These are phyloP conservation scores for Ectemnius continuus DNA, from an alignment of 2,888 invertebrate genomes.

Conservation along the genomic window DNA sequence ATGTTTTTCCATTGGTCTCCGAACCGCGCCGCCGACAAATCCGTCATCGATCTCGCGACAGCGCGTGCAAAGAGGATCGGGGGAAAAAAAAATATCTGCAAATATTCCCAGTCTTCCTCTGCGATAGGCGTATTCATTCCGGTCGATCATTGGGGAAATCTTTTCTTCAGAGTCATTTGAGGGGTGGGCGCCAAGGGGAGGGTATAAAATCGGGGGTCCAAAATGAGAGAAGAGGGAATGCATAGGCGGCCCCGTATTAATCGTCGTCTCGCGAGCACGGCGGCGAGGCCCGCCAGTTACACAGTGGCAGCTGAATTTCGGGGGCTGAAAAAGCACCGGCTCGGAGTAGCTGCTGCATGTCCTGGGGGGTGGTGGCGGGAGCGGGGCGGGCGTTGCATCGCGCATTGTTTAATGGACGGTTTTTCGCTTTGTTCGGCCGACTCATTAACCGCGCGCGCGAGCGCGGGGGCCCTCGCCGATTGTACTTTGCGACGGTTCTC, in stretches of 20 bases:
- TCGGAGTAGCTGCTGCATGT: slow-evolving; percentile 24
- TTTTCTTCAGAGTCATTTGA: too few relatives aligned
- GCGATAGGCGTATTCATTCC: too few relatives aligned
- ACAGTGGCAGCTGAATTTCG: slow-evolving; percentile 16
- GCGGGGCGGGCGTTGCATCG: slow-evolving; percentile 65
- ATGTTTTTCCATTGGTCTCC: too few relatives aligned
- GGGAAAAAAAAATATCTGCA: neutral
- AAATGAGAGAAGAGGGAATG: too few relatives aligned
- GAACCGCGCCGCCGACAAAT: neutral
- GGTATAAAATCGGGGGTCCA: too few relatives aligned
- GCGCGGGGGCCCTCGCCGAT: slow-evolving; percentile 60
- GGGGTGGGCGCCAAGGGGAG: too few relatives aligned
- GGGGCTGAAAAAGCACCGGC: slow-evolving; percentile 42
- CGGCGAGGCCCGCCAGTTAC: too few relatives aligned
- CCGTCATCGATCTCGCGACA: too few relatives aligned
- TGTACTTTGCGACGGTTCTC: slow-evolving; percentile 72
- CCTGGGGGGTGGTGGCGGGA: slow-evolving; percentile 29
- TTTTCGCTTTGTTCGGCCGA: slow-evolving; percentile 76
- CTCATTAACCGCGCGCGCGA: slow-evolving; percentile 72
- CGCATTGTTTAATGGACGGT: slow-evolving; percentile 76
- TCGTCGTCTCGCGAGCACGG: neutral
- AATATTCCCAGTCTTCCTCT: too few relatives aligned
- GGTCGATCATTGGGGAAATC: too few relatives aligned
- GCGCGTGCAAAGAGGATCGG: neutral
- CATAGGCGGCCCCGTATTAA: neutral